These are phyloP conservation scores for Microtus richardsoni DNA, from an alignment of 2,113 vertebrate genomes.

Conservation along the genomic window DNA sequence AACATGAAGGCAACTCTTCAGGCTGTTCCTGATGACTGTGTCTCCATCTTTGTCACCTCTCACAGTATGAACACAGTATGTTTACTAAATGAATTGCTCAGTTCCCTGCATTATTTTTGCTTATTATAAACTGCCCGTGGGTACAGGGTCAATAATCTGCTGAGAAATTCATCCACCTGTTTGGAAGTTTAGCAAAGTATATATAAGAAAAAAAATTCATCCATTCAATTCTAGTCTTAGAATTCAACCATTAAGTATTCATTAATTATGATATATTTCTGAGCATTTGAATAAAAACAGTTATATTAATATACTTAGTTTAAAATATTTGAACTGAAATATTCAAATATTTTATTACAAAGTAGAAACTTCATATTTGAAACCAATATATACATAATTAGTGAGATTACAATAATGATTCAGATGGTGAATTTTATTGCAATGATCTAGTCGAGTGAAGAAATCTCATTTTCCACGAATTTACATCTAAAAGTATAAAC, in stretches of 20 bases:
- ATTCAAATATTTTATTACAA: neutral
- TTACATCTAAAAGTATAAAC: neutral
- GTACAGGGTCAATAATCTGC: neutral
- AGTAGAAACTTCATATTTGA: neutral
- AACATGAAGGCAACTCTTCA: neutral
- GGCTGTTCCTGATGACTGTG: neutral
- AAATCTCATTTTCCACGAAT: neutral
- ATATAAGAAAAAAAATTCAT: neutral
- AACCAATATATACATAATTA: neutral
- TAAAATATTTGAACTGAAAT: neutral
- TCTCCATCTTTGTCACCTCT: neutral
- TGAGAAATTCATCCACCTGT: neutral
- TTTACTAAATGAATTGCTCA: neutral
- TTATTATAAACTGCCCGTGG: neutral
- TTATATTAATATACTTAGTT: neutral
- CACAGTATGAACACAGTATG: neutral
- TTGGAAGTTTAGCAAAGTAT: neutral
- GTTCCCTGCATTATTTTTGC: neutral
- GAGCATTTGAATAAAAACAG: neutral
- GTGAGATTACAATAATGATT: neutral
- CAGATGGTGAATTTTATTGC: neutral
- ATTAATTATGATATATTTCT: neutral
- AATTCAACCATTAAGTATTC: neutral
- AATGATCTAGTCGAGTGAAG: neutral
- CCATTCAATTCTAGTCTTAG: neutral